These are phyloP conservation scores for Tadarida brasiliensis DNA, from an alignment of 2,797 vertebrate species.

Conservation along the genomic window DNA sequence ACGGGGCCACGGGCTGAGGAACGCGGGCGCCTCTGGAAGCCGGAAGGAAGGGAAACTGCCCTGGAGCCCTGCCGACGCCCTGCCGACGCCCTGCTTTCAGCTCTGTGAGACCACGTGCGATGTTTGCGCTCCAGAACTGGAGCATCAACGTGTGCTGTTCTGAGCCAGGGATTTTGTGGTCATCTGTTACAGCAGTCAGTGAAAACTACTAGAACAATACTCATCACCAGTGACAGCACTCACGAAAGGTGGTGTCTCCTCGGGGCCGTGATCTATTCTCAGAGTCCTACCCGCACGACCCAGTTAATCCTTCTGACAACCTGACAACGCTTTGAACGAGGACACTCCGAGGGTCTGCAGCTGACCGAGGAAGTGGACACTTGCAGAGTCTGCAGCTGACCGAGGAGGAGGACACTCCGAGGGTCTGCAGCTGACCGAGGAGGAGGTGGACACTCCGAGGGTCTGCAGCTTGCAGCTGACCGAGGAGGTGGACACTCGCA, in stretches of 20 bases:
- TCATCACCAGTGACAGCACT: not conserved
- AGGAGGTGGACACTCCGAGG: not conserved
- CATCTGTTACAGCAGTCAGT: not conserved
- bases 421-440: not conserved
- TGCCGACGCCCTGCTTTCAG: not conserved
- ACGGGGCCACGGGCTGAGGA: not conserved
- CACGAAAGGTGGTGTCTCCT: not conserved
- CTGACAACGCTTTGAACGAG: accelerated
- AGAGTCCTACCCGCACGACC: not conserved
- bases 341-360: not conserved
- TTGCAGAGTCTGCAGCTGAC: not conserved
- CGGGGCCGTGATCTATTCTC: not conserved
- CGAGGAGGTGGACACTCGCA: accelerated
- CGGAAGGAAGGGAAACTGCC: not conserved
- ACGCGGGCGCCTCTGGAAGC: not conserved
- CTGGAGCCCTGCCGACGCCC: not conserved
- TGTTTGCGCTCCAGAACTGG: not conserved
- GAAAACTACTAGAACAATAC: not conserved
- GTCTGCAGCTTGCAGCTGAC: no score
- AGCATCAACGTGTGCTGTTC: not conserved
- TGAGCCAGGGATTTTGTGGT: not conserved
- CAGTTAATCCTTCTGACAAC: not conserved
- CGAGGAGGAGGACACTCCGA: not conserved
- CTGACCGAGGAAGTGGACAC: accelerated
- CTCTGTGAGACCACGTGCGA: not conserved